Base-by-base conservation (phyloP, 2,113 vertebrate genomes). In the Apteryx owenii region DNA sequence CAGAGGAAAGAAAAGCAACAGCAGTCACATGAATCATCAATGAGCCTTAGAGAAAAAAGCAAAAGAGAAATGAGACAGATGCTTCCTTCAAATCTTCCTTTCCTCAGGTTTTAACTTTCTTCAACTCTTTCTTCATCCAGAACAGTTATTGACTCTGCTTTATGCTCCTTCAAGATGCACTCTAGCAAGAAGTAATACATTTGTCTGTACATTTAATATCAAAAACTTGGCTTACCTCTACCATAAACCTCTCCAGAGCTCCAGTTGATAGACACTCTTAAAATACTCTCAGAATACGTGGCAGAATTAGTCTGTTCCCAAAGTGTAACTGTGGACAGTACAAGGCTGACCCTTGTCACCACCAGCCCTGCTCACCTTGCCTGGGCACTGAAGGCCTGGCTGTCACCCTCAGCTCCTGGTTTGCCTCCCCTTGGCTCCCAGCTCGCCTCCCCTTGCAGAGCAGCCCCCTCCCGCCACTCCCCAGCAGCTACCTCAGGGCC, bases 381-480 rank as follows among this genome's bases (percentile, higher is more conserved):
- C 46, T 9, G 4, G 46, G 46, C 18, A 46, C 44, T 46, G 44
- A 46, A 46, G 15, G 56, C 56, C 31, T 60, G 56, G 16, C 9
- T 31, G 9, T 60, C 56, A 60, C 29, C 29, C 31, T 33, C 17
- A 9, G 56, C 17, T 58, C 56, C 56, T 58, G 29, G 56, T 31
- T 58, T 31, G 56, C 56, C 56, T 31, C 7, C 10, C 36, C 18
- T 17, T 6, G 29, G 5, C 3, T 82, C 17, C 23, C 0, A 2
- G 4, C 20, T 29, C 0, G 0, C 23, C 12, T 53, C 4, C 48
- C n/a, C 19, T 51, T 4, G 5, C 23, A 48, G 8, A 53, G 16
- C 19, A 77, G 16, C 14, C 2, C 1, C 2, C 5, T 90, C 14
- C 29, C 40, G 33, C 40, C 62, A 8, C 23, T 80, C 10, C 4